Evolutionary conservation across 2,797 vertebrate species (phyloP).

Genomic region (Lophotriccus pileatus): DNA sequence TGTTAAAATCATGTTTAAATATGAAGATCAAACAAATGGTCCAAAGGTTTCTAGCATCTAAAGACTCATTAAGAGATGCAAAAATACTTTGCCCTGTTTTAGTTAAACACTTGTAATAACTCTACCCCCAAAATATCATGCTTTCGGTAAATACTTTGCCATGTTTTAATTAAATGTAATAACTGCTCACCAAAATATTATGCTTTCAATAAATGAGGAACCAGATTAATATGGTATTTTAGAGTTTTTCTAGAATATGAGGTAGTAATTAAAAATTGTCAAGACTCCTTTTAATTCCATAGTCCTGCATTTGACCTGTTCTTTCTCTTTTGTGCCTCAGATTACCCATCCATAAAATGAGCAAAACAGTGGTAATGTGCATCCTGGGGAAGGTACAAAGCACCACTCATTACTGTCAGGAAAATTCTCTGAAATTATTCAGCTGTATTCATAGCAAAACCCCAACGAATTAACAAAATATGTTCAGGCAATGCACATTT

Average conservation of each 20-base stretch:
- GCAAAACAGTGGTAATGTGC: neutral
- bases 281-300: neutral
- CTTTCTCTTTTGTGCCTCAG: neutral
- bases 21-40: constrained; percentile 70
- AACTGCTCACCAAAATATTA: neutral
- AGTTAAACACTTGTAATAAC: neutral
- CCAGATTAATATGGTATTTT: neutral
- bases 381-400: neutral
- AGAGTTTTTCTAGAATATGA: neutral
- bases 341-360: constrained; percentile 10
- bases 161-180: constrained; percentile 14
- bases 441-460: constrained; percentile 42
- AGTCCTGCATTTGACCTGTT: neutral
- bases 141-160: neutral
- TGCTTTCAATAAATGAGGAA: neutral
- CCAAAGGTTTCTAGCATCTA: constrained; percentile 51
- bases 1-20: constrained; percentile 73
- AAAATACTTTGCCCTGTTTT: constrained; percentile 18
- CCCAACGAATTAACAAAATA: constrained; percentile 49
- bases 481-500: constrained; percentile 60
- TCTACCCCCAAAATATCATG: neutral
- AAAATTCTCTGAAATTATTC: constrained; percentile 49
- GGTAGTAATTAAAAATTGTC: neutral
- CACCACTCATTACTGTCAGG: constrained; percentile 5
- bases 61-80: constrained; percentile 1